Conservation (phyloP, 2,888 invertebrate species). For the Acleris holmiana region DNA sequence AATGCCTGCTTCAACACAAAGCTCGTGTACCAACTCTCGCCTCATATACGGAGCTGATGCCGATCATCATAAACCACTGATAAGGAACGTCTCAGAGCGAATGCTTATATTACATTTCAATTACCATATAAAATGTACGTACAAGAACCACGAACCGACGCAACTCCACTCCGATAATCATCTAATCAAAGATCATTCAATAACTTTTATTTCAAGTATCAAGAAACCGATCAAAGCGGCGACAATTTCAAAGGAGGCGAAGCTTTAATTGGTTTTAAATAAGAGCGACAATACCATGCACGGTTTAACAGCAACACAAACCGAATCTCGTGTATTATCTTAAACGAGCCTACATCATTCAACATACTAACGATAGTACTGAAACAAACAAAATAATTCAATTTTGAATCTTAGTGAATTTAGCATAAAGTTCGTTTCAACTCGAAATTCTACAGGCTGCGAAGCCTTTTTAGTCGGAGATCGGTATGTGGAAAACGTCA, state of each 20-base stretch:
- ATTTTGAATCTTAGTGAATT: conserved; percentile 53
- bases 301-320: conserved; percentile 57
- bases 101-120: conserved; percentile 81
- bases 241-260: conserved; percentile 48
- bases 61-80: conserved; percentile 65
- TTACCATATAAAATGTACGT: conserved; percentile 81
- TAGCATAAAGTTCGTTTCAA: conserved; percentile 49
- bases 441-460: conserved; percentile 41
- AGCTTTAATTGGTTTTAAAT: conserved; percentile 50
- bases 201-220: conserved; percentile 72
- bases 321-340: conserved; percentile 73
- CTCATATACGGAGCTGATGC: conserved; percentile 51
- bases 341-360: conserved; percentile 56
- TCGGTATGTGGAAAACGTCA: conserved; percentile 59
- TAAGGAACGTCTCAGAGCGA: conserved; percentile 70
- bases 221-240: conserved; percentile 54
- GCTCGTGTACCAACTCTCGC: conserved; percentile 48
- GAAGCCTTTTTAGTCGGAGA: conserved; percentile 54
- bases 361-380: conserved; percentile 61
- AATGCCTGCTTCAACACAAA: conserved; percentile 55
- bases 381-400: conserved; percentile 49
- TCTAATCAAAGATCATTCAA: conserved; percentile 82
- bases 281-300: conserved; percentile 58
- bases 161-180: conserved; percentile 79
- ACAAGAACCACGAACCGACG: conserved; percentile 68